Evolutionary conservation across 53 echinoderm and acorn worm genomes (phyloP).

Genomic region (Zoroaster sp.): DNA sequence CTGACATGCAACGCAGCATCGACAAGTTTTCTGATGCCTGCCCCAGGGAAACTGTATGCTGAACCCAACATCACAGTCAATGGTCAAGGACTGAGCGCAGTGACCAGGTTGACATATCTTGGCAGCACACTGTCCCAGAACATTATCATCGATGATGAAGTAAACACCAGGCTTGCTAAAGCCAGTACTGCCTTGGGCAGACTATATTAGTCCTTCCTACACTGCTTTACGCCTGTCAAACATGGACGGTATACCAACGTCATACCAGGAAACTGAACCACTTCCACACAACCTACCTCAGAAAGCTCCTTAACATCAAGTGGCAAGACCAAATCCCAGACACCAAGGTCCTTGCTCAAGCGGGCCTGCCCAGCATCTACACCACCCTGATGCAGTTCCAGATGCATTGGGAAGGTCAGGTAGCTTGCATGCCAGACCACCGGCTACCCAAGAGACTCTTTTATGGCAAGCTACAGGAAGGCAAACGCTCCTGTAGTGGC

Average conservation of each 20-base stretch:
- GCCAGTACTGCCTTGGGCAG: constrained; percentile 37
- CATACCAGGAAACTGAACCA: not conserved
- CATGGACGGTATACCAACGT: constrained; percentile 1
- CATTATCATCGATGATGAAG: constrained; percentile 10
- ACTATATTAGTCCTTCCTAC: not conserved
- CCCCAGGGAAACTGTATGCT: no score
- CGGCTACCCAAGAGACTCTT: not conserved
- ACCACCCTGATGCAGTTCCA: not conserved
- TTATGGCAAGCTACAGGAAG: not conserved
- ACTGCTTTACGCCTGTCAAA: constrained; percentile 5
- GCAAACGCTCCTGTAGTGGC: no score
- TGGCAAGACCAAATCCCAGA: constrained; percentile 19
- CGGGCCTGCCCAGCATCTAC: not conserved
- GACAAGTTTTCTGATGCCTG: constrained; percentile 18
- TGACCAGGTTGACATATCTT: constrained; percentile 21
- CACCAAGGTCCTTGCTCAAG: not conserved
- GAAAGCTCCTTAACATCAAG: not conserved
- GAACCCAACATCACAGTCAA: not conserved
- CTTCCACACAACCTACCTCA: constrained; percentile 19
- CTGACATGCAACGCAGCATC: not conserved
- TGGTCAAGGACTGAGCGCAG: not conserved
- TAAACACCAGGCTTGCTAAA: not conserved
- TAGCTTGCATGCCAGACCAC: not conserved
- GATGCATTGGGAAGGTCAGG: not conserved
- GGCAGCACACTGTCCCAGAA: constrained; percentile 18